Base-by-base conservation (phyloP, 2,888 invertebrate species). In the Eupithecia centaureata region DNA sequence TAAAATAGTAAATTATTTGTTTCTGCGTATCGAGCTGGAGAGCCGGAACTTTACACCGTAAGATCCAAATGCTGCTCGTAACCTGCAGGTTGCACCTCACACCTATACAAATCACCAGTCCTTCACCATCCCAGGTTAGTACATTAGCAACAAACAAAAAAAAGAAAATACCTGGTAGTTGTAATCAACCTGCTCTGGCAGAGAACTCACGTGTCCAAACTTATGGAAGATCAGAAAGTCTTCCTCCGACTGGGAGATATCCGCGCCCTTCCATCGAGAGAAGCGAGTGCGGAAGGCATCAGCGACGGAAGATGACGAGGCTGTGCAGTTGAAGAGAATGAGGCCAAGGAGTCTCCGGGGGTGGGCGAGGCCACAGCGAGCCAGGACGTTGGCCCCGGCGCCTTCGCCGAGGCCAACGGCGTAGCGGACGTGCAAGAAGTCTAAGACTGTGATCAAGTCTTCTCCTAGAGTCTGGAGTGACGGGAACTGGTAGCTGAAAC, bases 201-300 rank as follows among this genome's bases (percentile, higher is more conserved):
- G 76, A 76, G 79, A 85, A 96, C 97, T 96, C 95, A 97, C 97
- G 91, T 97, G 96, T 87, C 98, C 98, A 89, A 98, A 98, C 94
- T 97, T 97, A 89, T 98, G 98, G 85, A 97, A 96, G 80, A 97
- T 95, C 75, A 98, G 94, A 88, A 97, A 98, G 80, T 97, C 96
- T 90, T 97, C 97, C 70, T 97, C 97, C 1, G 97, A 96, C 76
- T 97, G 97, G 68, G 97, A 96, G 89, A 98, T 97, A 83, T 96
- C 96, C 33, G 96, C 95, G 67, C 97, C 95, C 81, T 96, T 96
- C 97, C 97, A 97, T 79, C 96, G 95, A 73, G 97, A 96, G 84
- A 97, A 95, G 95, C 97, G 95, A 82, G 96, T 96, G 86, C 96
- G 96, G 88, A 98, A 96, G 75, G 96, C 96, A 83, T 98, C 97